Evolutionary conservation across 2,113 vertebrate genomes (phyloP), one percentile per base, ranked within the genome.

Genomic region (Girardinichthys multiradiatus): DNA sequence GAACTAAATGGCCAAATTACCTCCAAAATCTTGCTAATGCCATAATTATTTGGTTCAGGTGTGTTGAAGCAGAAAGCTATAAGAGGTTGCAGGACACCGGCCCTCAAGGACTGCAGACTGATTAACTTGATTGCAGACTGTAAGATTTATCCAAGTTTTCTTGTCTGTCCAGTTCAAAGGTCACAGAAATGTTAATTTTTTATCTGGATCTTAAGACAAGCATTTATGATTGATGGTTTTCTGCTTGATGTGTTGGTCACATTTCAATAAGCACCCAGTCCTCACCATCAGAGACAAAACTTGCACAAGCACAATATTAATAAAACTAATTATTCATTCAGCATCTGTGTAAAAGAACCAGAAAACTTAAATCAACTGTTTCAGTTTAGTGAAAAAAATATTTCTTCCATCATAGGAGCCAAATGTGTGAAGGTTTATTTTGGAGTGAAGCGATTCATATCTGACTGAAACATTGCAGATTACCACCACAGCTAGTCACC

Each of bases 361-460:
- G n/a, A n/a, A n/a, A n/a, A n/a, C n/a, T n/a, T n/a, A n/a, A n/a
- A n/a, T n/a, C n/a, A n/a, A n/a, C n/a, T n/a, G n/a, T n/a, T n/a
- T n/a, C n/a, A n/a, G n/a, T n/a, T n/a, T n/a, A n/a, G n/a, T n/a
- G n/a, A n/a, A n/a, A n/a, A n/a, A n/a, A n/a, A n/a, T n/a, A n/a
- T n/a, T n/a, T n/a, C 31, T 6, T 33, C 31, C 31, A 19, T 19
- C 15, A 51, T 12, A 60, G 29, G 29, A 30, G 57, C 58, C 26
- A 4, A 76, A 82, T 61, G 64, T 64, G 64, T 35, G 45, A 54
- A 26, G 2, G 39, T 59, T 85, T n/a, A 15, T 77, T 79, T 84
- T 82, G 84, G 81, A 87, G 74, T 59, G 74, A 83, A 87, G 71
- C 82, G 2, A 72, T 84, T 82, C 69, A 77, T 58, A 48, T 88